Conservation (phyloP, 2,797 vertebrate genomes). For the Lophius americanus region DNA sequence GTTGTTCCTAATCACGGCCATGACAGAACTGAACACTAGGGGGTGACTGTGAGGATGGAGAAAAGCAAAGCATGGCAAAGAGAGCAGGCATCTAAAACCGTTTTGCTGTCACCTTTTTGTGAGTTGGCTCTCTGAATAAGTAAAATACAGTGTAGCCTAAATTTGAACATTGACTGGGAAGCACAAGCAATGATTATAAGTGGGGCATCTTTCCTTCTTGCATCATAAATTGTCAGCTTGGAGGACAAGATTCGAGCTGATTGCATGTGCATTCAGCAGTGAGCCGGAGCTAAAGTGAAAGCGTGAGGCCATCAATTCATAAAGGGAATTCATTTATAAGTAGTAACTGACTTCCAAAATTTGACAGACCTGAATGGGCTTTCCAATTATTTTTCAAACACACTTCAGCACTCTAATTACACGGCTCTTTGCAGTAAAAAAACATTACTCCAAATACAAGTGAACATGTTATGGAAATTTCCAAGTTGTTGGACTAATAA, state of each 20-base stretch:
- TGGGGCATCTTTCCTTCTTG: constrained; percentile 44
- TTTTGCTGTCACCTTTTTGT: constrained; percentile 9
- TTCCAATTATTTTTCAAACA: background rate
- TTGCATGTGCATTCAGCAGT: constrained; percentile 27
- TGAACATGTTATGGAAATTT: no score
- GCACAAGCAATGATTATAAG: constrained; percentile 40
- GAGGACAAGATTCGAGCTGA: constrained; percentile 48
- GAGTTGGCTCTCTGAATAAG: background rate
- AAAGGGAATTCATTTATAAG: constrained; percentile 20
- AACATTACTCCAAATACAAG: background rate
- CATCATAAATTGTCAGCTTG: constrained; percentile 46
- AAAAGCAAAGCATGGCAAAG: constrained; percentile 1
- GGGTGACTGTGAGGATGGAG: constrained; percentile 48
- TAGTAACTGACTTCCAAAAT: constrained; percentile 1
- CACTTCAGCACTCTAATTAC: background rate
- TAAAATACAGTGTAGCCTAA: constrained; percentile 18
- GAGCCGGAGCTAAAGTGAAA: constrained; percentile 39
- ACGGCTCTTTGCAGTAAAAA: background rate
- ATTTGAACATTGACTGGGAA: constrained; percentile 24
- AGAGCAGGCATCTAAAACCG: constrained; percentile 7
- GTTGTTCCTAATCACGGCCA: constrained; percentile 6
- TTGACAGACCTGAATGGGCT: background rate
- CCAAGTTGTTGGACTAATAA: no score
- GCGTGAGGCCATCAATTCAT: constrained; percentile 25
- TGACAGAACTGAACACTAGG: constrained; percentile 56